phyloP scores from a whole-genome alignment of 1,140 invertebrate species.

The Lysiphlebus fabarum region DNA sequence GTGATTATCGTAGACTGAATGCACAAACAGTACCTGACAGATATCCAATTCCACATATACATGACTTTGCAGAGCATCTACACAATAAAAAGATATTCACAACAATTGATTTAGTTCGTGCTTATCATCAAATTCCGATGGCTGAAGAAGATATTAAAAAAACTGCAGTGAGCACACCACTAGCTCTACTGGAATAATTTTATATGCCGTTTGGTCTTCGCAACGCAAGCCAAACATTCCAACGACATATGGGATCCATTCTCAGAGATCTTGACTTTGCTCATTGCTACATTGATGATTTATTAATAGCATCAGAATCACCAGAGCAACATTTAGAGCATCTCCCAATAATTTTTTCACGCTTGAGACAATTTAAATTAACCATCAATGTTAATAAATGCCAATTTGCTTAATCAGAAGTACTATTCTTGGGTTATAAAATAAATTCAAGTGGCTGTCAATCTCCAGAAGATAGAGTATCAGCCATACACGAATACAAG shows the following conservation, averaged over 20 bases:
- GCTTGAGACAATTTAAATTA: constrained; percentile 12
- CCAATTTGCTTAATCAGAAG: constrained; percentile 22
- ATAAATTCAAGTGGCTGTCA: background rate
- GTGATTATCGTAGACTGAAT: constrained; percentile 47
- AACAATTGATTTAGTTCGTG: constrained; percentile 45
- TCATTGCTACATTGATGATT: constrained; percentile 24
- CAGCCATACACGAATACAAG: background rate
- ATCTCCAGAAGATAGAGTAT: background rate
- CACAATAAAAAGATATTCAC: constrained; percentile 38
- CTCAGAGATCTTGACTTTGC: constrained; percentile 23
- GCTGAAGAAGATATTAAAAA: constrained; percentile 36
- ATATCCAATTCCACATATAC: constrained; percentile 33
- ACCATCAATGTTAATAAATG: constrained; percentile 33
- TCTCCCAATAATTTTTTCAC: constrained; percentile 1
- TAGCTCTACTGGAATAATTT: constrained; percentile 31
- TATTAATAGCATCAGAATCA: no score
- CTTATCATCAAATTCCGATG: constrained; percentile 50
- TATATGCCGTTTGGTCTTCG: constrained; percentile 43
- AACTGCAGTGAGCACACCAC: constrained; percentile 40
- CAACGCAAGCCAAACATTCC: constrained; percentile 30
- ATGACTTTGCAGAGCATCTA: constrained; percentile 41
- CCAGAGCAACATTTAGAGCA: no score
- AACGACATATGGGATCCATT: constrained; percentile 28
- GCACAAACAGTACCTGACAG: constrained; percentile 35
- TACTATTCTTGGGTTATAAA: background rate